A percentile compares a stretch with the other conserved stretches of the same genome.
These are phyloP conservation scores for Lycorma delicatula DNA, from an alignment of 1,140 invertebrate species.

Conservation along the genomic window DNA sequence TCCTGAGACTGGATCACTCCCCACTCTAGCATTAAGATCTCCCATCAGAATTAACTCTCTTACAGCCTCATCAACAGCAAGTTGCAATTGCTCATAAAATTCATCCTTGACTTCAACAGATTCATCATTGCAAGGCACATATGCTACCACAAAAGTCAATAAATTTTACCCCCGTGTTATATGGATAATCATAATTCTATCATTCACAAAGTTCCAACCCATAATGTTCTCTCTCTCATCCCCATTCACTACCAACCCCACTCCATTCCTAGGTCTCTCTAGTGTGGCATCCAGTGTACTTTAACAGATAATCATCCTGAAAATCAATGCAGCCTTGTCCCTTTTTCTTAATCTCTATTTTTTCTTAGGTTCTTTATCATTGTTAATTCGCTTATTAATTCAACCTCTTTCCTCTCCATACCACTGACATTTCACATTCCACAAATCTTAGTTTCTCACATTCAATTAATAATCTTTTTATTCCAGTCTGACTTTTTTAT, in stretches of 20 bases:
- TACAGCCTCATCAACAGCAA: background rate
- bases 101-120: background rate
- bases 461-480: too few species aligned
- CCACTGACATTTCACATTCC: conserved; percentile 18
- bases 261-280: conserved; percentile 2
- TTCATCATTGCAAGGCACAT: conserved; percentile 1
- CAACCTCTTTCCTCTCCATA: conserved; percentile 15
- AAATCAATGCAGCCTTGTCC: conserved; percentile 14
- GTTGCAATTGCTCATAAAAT: conserved; percentile 9
- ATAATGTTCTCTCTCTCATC: background rate
- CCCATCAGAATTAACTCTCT: background rate
- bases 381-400: conserved; percentile 13
- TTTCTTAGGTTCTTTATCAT: conserved; percentile 4
- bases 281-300: background rate
- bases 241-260: background rate
- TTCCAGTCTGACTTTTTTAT: too few species aligned
- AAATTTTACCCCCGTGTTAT: background rate
- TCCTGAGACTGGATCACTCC: background rate
- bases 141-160: background rate
- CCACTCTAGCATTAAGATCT: conserved; percentile 11
- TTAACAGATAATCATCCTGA: conserved; percentile 6
- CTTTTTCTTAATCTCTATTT: conserved; percentile 20
- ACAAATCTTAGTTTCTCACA: too few species aligned
- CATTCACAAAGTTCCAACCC: conserved; percentile 9
- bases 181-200: conserved; percentile 6